Evolutionary conservation across 1,140 invertebrate species (phyloP), one percentile per base, ranked within the genome.

Genomic region (Belonocnema kinseyi): DNA sequence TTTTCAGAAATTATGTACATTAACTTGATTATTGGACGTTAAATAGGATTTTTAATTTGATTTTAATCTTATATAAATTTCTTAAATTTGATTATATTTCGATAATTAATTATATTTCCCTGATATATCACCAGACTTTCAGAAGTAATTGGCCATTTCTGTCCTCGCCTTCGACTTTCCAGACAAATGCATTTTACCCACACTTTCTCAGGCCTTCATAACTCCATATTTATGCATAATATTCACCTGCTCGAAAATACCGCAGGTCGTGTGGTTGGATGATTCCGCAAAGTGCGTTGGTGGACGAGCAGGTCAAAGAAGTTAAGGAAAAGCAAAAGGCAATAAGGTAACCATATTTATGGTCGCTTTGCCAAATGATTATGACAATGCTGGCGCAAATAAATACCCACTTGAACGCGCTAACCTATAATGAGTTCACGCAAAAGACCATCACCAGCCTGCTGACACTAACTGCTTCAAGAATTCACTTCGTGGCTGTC

Each of bases 301-400:
- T 54, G 53, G 53, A 76, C 66, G 75, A 66, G 77, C 72, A 72
- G 74, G 61, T 40, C 58, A 79, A 70, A 58, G 71, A 83, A 79
- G 76, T 79, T 54, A 72, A 70, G 26, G 72, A 46, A 77, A 51
- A 40, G 51, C 40, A 66, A 74, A 33, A 54, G 76, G 85, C 71
- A 85, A 84, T 85, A 87, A 86, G 77, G 78, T 83, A 75, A 66
- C 72, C 40, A 61, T 81, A 75, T 86, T 87, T 86, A 86, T 77
- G 82, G 40, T 79, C 74, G 75, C 72, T 74, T 84, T 81, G 79
- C 76, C 58, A 82, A 86, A 88, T 85, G 85, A 88, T 87, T 85
- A 82, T 78, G 81, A 86, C 83, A 86, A 86, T 83, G 58, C 74
- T 73, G 82, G 66, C 76, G 78, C 84, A 83, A 87, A 85, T 85